phyloP scores from a whole-genome alignment of 2,888 invertebrate species.

The Rhamphomyia laevipes region DNA sequence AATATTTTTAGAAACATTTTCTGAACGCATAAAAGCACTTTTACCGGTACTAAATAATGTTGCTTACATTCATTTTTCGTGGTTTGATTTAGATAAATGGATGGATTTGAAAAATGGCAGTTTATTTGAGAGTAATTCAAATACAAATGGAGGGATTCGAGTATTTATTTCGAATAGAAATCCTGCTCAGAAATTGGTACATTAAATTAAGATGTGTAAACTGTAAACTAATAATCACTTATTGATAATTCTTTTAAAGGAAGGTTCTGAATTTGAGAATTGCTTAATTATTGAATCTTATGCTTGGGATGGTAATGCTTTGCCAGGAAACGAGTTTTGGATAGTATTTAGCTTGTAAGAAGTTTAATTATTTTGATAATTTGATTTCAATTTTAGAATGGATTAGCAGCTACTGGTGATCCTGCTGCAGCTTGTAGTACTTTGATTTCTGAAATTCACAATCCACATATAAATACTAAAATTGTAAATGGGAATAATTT shows the following conservation, averaged over 20 bases:
- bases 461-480: constrained; percentile 36
- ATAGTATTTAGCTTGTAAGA: constrained; percentile 25
- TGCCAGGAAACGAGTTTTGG: constrained; percentile 67
- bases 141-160: constrained; percentile 38
- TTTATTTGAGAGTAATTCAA: constrained; percentile 20
- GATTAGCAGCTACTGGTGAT: constrained; percentile 37
- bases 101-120: constrained; percentile 40
- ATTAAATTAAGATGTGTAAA: not conserved
- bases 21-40: constrained; percentile 44
- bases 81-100: constrained; percentile 41
- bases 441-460: constrained; percentile 40
- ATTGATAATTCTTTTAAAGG: not conserved
- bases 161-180: constrained; percentile 44
- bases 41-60: constrained; percentile 41
- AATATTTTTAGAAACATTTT: constrained; percentile 50
- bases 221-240: too few species aligned
- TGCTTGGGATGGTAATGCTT: constrained; percentile 61
- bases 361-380: not conserved
- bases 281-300: constrained; percentile 52
- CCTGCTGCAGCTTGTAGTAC: constrained; percentile 41
- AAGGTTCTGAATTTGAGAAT: constrained; percentile 22
- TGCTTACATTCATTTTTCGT: constrained; percentile 54
- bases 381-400: constrained; percentile 21
- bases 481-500: constrained; percentile 35
- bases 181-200: constrained; percentile 42